Evolutionary conservation across 2,888 invertebrate genomes (phyloP).

Genomic region (Volucella inanis): DNA sequence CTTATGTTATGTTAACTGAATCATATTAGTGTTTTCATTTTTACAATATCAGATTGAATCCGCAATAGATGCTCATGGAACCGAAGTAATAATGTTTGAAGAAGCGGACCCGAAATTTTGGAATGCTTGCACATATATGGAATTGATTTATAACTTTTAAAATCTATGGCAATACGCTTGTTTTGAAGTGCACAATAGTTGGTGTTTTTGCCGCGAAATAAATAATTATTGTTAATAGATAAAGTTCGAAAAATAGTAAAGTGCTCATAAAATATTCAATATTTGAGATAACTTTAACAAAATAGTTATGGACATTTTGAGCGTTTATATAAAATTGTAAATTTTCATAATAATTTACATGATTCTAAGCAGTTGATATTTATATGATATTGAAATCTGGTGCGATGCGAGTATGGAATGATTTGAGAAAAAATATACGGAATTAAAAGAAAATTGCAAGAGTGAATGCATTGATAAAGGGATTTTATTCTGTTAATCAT

Average conservation of each 20-base stretch:
- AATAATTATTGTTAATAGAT: background rate
- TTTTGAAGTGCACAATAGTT: too few species aligned
- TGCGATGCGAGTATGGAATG: conserved; percentile 63
- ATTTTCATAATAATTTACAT: conserved; percentile 53
- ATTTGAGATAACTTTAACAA: conserved; percentile 1
- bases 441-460: conserved; percentile 42
- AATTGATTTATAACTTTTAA: too few species aligned
- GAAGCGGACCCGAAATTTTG: too few species aligned
- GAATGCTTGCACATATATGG: too few species aligned
- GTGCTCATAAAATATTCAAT: background rate
- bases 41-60: too few species aligned
- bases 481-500: conserved; percentile 59
- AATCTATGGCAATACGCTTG: too few species aligned
- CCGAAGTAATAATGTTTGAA: too few species aligned
- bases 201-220: background rate
- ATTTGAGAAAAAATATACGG: conserved; percentile 36
- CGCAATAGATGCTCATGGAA: too few species aligned
- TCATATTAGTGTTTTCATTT: too few species aligned
- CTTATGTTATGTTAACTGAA: too few species aligned
- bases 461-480: conserved; percentile 63
- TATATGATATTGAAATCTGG: conserved; percentile 33
- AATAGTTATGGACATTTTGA: conserved; percentile 30
- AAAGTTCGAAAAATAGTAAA: background rate
- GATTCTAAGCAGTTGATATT: conserved; percentile 38
- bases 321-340: conserved; percentile 53